Evolutionary conservation across 1,140 invertebrate species (phyloP).

Genomic region (Riptortus pedestris): DNA sequence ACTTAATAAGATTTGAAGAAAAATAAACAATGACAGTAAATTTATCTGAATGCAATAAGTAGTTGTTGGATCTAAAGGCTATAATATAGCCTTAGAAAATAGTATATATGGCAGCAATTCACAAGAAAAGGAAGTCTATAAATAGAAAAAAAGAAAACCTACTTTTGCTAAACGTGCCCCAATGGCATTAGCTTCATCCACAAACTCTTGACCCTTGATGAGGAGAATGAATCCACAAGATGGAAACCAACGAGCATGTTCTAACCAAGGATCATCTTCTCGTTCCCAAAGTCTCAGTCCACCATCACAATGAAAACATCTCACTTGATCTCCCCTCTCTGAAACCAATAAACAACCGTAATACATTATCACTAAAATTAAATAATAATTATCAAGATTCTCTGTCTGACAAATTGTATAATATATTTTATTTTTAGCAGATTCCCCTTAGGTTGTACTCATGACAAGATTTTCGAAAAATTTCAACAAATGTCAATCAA

Average conservation of each 20-base stretch:
- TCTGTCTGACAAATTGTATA: neutral
- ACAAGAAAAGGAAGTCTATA: no score
- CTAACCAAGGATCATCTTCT: conserved; percentile 75
- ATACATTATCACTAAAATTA: neutral
- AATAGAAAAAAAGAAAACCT: no score
- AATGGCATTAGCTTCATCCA: conserved; percentile 38
- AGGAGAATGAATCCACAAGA: conserved; percentile 67
- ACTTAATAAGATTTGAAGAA: no score
- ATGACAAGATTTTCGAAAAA: no score
- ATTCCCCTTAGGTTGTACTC: no score
- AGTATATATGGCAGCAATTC: no score
- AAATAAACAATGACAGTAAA: no score
- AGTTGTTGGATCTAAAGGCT: no score
- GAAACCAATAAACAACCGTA: conserved; percentile 33
- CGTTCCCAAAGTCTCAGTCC: conserved; percentile 75
- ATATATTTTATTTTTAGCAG: no score
- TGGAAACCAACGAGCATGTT: conserved; percentile 84
- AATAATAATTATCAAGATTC: neutral
- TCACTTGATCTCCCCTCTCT: conserved; percentile 58
- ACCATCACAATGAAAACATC: conserved; percentile 86
- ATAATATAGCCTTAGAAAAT: no score
- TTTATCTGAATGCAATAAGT: no score
- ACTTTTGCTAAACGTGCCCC: neutral
- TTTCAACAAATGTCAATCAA: no score
- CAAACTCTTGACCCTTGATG: conserved; percentile 67